A percentile compares a stretch with the other conserved stretches of the same genome.
phyloP scores from a whole-genome alignment of 1,140 invertebrate species.

The Lepidurus packardi region DNA sequence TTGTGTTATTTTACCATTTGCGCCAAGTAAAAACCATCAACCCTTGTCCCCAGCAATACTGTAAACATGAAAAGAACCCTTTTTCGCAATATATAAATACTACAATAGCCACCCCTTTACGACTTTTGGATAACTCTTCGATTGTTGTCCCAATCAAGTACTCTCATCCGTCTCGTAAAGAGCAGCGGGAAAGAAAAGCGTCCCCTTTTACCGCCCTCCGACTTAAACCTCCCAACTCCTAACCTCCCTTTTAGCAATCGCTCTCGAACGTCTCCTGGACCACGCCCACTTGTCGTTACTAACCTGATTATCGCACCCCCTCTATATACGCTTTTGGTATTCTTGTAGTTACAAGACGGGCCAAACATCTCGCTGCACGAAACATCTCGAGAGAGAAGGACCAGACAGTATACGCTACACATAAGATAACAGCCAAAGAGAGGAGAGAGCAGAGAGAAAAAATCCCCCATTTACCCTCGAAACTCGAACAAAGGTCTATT shows the following conservation, averaged over 20 bases:
- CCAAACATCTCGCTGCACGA: conserved; percentile 20
- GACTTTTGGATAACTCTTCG: background rate
- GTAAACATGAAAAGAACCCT: conserved; percentile 4
- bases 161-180: background rate
- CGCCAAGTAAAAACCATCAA: background rate
- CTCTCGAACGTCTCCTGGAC: conserved; percentile 11
- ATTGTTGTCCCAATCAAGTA: conserved; percentile 22
- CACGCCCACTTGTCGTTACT: conserved; percentile 20
- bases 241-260: conserved; percentile 17
- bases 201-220: background rate
- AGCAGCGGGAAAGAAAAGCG: background rate
- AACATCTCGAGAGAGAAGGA: conserved; percentile 8
- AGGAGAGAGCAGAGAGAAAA: conserved; percentile 1
- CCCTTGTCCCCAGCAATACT: background rate
- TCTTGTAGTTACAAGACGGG: conserved; percentile 2
- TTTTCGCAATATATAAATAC: background rate
- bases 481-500: background rate
- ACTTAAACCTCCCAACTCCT: conserved; percentile 4
- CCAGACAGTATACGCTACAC: too few species aligned
- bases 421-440: background rate
- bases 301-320: conserved; percentile 20
- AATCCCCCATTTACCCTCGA: background rate
- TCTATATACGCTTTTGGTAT: background rate
- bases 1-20: conserved; percentile 12
- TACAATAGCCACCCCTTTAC: background rate